A percentile compares a stretch with the other conserved stretches of the same genome.
phyloP scores from a whole-genome alignment of 2,888 invertebrate genomes.

The Trypoxylon attenuatum region DNA sequence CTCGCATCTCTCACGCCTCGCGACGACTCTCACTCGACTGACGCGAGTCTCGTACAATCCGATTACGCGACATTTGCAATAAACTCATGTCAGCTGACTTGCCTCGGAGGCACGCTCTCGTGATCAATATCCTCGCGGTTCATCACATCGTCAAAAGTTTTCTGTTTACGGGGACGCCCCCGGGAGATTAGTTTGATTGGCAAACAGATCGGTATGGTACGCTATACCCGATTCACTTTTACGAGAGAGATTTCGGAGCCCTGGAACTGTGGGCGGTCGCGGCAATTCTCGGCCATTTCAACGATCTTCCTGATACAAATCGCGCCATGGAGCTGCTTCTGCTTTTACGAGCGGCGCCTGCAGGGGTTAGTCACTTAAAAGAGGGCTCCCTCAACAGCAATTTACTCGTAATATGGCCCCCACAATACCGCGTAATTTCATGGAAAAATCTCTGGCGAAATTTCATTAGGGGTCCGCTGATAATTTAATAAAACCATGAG shows the following conservation, averaged over 20 bases:
- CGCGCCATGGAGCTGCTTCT: slow-evolving; percentile 14
- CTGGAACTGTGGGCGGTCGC: too few species aligned
- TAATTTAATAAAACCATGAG: too few species aligned
- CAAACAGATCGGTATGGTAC: too few species aligned
- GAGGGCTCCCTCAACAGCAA: slow-evolving; percentile 5
- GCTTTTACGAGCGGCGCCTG: slow-evolving; percentile 54
- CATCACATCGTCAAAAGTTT: too few species aligned
- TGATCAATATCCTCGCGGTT: too few species aligned
- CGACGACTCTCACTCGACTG: slow-evolving; percentile 23
- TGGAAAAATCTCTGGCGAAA: slow-evolving; percentile 6
- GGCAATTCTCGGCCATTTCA: slow-evolving; percentile 11
- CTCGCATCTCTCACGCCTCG: slow-evolving; percentile 40
- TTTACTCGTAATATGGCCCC: slow-evolving; percentile 3
- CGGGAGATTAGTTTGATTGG: too few species aligned
- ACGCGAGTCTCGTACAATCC: not conserved
- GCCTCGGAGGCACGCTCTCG: too few species aligned
- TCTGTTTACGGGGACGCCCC: too few species aligned
- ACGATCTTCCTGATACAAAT: slow-evolving; percentile 39
- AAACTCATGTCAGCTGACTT: too few species aligned
- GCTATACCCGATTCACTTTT: too few species aligned
- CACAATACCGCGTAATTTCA: slow-evolving; percentile 21
- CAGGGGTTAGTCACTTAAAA: slow-evolving; percentile 14
- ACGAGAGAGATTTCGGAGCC: too few species aligned
- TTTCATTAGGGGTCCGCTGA: not conserved
- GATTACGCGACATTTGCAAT: not conserved